phyloP scores from a whole-genome alignment of 2,888 invertebrate genomes.

The Encarsia formosa region DNA sequence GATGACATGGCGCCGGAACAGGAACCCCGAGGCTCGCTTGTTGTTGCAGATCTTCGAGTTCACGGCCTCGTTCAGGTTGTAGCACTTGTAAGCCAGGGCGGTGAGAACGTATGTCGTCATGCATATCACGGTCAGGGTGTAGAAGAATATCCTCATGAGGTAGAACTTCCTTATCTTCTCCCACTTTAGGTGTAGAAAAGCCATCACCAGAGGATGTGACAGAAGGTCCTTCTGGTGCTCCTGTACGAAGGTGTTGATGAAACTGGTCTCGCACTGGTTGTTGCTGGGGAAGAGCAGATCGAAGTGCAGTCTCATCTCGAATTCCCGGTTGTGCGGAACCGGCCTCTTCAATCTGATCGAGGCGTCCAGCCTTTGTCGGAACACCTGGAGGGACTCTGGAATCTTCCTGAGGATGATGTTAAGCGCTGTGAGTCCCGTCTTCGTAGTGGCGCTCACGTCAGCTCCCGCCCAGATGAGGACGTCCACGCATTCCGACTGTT shows the following conservation, averaged over 20 bases:
- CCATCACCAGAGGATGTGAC: conserved; percentile 53
- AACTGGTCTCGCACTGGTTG: conserved; percentile 49
- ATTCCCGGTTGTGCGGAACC: conserved; percentile 45
- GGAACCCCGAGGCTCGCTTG: conserved; percentile 39
- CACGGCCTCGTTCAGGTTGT: conserved; percentile 38
- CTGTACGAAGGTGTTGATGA: conserved; percentile 51
- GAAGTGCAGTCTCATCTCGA: conserved; percentile 47
- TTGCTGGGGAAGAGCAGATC: conserved; percentile 47
- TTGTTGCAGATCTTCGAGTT: conserved; percentile 42
- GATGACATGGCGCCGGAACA: conserved; percentile 41
- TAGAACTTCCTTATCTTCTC: conserved; percentile 53
- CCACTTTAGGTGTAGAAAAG: conserved; percentile 54
- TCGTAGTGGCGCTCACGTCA: conserved; percentile 51
- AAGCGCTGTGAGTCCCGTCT: conserved; percentile 50
- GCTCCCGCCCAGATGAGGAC: conserved; percentile 51
- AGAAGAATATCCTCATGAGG: conserved; percentile 43
- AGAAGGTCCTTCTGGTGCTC: conserved; percentile 51
- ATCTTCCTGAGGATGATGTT: conserved; percentile 51
- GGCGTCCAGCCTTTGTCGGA: conserved; percentile 50
- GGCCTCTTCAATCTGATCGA: conserved; percentile 45
- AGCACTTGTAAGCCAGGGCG: conserved; percentile 45
- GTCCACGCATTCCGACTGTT: conserved; percentile 50
- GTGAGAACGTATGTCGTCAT: conserved; percentile 47
- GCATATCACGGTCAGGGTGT: conserved; percentile 45
- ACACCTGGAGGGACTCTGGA: conserved; percentile 50